Conservation (phyloP, 2,888 invertebrate genomes). For the Dynastes maya region DNA sequence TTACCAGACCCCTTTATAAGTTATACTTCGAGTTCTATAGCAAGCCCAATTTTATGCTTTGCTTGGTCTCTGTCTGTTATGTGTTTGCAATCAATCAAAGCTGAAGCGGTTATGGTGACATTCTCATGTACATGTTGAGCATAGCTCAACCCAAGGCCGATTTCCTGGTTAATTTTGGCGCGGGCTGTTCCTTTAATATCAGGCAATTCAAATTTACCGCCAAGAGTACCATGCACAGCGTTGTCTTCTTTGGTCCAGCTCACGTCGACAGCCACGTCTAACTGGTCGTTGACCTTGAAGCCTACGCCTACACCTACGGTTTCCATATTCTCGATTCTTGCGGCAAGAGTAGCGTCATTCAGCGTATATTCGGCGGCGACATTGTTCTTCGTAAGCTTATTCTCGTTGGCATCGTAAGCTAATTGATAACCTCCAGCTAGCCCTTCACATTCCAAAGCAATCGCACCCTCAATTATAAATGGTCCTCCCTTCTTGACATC, state of each 20-base stretch:
- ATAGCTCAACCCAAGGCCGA: conserved; percentile 17
- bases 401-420: neutral
- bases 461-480: neutral
- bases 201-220: neutral
- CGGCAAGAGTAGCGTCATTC: neutral
- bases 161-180: neutral
- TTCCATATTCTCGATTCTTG: neutral
- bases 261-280: neutral
- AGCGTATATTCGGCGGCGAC: neutral
- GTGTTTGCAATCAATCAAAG: conserved; percentile 1
- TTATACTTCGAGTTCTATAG: conserved; percentile 1
- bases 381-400: conserved; percentile 1
- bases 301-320: neutral
- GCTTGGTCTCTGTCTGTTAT: neutral
- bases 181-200: neutral
- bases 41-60: conserved; percentile 20
- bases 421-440: neutral
- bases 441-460: neutral
- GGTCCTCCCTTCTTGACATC: conserved; percentile 5
- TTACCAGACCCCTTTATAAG: too few species aligned
- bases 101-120: neutral
- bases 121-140: neutral
- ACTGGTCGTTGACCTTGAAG: neutral
- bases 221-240: neutral
- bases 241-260: neutral